phyloP scores from a whole-genome alignment of 2,797 vertebrate genomes.

The Acanthornis magna region DNA sequence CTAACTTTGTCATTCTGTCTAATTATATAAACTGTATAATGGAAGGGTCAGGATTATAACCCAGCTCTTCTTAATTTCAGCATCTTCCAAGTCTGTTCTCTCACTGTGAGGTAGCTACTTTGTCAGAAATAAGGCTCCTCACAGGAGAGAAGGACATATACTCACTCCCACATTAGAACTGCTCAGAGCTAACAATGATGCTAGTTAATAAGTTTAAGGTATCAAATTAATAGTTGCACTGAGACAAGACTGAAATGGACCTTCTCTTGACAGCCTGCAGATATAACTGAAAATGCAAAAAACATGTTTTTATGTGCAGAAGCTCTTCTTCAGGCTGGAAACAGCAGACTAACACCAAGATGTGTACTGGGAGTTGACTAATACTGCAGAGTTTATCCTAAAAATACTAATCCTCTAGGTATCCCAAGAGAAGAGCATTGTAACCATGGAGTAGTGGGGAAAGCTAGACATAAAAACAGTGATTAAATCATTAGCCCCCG shows the following conservation, averaged over 20 bases:
- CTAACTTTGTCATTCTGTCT: slow-evolving; percentile 6
- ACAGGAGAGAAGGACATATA: neutral
- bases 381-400: neutral
- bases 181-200: neutral
- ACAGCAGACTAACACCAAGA: neutral
- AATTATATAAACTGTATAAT: neutral
- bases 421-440: neutral
- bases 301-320: neutral
- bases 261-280: neutral
- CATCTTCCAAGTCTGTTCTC: neutral
- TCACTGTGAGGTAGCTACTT: neutral
- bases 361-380: neutral
- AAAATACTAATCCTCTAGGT: neutral
- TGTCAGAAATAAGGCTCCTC: neutral
- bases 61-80: neutral
- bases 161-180: neutral
- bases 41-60: neutral
- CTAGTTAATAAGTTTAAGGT: neutral
- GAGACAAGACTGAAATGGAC: neutral
- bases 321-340: neutral
- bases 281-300: neutral
- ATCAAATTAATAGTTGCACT: neutral
- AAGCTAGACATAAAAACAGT: neutral
- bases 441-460: neutral
- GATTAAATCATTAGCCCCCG: neutral